Evolutionary conservation across 2,888 invertebrate species (phyloP).

Genomic region (Bursaphelenchus okinawaensis): DNA sequence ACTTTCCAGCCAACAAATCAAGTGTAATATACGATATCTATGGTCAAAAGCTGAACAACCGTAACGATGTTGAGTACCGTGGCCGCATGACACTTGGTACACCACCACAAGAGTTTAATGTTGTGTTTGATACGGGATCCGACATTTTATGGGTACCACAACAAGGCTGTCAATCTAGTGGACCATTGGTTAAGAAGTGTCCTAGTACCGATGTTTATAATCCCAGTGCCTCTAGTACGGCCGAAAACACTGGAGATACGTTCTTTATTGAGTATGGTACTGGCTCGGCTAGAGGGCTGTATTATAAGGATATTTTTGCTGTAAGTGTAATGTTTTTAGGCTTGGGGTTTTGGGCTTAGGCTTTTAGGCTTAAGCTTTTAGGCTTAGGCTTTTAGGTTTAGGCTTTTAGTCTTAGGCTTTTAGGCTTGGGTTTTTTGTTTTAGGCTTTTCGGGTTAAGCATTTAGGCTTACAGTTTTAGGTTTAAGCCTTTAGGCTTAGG

Average conservation of each 20-base stretch:
- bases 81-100: conserved; percentile 2
- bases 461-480: no score
- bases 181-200: conserved; percentile 3
- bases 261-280: neutral
- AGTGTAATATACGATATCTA: neutral
- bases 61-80: neutral
- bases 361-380: no score
- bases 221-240: neutral
- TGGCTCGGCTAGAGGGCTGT: neutral
- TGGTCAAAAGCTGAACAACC: neutral
- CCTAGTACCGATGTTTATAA: neutral
- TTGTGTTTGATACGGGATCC: conserved; percentile 4
- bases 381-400: no score
- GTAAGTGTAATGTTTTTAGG: no score
- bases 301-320: neutral
- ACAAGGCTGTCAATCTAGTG: neutral
- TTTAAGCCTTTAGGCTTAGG: no score
- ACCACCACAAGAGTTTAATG: conserved; percentile 6
- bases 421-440: no score
- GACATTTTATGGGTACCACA: conserved; percentile 14
- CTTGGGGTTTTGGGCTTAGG: no score
- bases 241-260: neutral
- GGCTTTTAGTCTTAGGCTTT: no score
- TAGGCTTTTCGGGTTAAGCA: no score
- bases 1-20: neutral